phyloP scores from a whole-genome alignment of 2,797 vertebrate genomes.

The Diceros bicornis region DNA sequence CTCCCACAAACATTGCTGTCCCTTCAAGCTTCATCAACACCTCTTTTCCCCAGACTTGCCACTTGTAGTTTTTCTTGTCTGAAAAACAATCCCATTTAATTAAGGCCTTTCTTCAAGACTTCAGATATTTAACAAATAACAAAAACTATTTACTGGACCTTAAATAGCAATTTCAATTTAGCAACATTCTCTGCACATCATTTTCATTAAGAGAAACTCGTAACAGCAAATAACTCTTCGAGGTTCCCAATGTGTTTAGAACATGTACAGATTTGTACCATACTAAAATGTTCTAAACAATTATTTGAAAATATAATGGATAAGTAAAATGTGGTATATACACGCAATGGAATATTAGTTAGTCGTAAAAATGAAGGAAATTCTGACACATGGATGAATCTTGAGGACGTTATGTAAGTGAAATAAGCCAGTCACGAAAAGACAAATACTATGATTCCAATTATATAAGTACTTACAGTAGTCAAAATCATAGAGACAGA shows the following conservation, averaged over 20 bases:
- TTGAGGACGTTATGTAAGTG: not conserved
- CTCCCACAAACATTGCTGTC: not conserved
- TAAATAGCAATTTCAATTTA: constrained; percentile 35
- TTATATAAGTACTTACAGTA: not conserved
- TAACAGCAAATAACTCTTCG: constrained; percentile 36
- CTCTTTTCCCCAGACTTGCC: not conserved
- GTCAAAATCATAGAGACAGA: not conserved
- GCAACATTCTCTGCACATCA: not conserved
- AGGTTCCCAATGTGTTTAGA: constrained; percentile 26
- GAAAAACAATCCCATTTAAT: not conserved
- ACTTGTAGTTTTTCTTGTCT: constrained; percentile 19
- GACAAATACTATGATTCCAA: not conserved
- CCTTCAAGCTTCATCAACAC: not conserved
- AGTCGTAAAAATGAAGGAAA: not conserved
- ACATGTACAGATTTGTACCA: not conserved
- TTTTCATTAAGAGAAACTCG: not conserved
- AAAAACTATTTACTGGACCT: not conserved
- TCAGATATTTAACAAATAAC: not conserved
- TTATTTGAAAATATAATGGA: not conserved
- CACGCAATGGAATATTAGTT: not conserved
- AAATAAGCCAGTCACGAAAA: not conserved
- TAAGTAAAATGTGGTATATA: not conserved
- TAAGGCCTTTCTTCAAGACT: not conserved
- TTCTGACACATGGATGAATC: not conserved
- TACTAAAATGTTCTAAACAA: not conserved